These are phyloP conservation scores for Mellilla xanthometata DNA, from an alignment of 2,888 invertebrate species.

Conservation along the genomic window DNA sequence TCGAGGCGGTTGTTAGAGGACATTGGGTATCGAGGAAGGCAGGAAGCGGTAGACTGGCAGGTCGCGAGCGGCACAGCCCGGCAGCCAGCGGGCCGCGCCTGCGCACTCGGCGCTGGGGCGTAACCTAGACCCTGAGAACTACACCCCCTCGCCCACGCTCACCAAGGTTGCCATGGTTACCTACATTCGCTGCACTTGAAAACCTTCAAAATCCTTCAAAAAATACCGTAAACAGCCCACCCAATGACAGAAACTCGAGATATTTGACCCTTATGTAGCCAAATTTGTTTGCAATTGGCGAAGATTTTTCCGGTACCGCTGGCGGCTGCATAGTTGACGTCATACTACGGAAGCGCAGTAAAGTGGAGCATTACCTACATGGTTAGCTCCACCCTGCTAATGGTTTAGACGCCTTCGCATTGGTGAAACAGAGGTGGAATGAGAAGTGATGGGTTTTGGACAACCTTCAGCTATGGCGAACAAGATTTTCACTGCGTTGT, in stretches of 20 bases:
- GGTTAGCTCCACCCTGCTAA: conserved; percentile 63
- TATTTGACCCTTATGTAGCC: background rate
- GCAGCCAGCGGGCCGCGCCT: conserved; percentile 57
- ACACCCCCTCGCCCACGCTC: conserved; percentile 72
- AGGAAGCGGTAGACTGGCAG: conserved; percentile 56
- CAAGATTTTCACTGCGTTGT: conserved; percentile 40
- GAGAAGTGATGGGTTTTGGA: conserved; percentile 51
- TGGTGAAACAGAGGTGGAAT: conserved; percentile 60
- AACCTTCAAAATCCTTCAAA: conserved; percentile 28
- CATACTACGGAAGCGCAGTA: conserved; percentile 50
- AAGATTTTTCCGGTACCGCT: conserved; percentile 6
- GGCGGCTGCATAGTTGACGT: conserved; percentile 35
- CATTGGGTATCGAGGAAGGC: conserved; percentile 36
- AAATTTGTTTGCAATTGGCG: background rate
- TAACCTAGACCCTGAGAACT: conserved; percentile 82
- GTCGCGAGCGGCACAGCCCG: conserved; percentile 51
- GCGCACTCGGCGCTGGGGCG: conserved; percentile 68
- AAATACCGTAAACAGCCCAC: conserved; percentile 12
- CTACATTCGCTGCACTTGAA: conserved; percentile 41
- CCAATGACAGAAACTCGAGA: background rate
- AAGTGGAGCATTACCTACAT: conserved; percentile 50
- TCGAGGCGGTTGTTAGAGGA: background rate
- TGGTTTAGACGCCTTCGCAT: conserved; percentile 51
- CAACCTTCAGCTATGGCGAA: conserved; percentile 53
- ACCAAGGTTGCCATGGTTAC: conserved; percentile 65